Evolutionary conservation across 2,113 vertebrate genomes (phyloP).

Genomic region (Hylia prasina): DNA sequence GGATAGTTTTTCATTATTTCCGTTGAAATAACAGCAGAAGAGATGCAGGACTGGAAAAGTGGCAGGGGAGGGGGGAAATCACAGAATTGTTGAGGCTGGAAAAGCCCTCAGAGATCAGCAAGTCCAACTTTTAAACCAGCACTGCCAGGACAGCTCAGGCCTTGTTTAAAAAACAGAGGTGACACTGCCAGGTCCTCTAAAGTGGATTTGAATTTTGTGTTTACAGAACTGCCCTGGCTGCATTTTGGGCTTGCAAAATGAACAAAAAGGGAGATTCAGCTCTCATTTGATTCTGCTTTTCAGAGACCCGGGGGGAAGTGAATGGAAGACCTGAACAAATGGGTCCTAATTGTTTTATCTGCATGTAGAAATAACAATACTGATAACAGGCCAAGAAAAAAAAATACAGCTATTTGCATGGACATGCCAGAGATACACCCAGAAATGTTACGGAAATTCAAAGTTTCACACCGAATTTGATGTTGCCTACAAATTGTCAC

Average conservation of each 20-base stretch:
- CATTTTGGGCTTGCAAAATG: neutral
- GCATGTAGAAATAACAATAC: neutral
- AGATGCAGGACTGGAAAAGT: neutral
- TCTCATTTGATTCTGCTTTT: neutral
- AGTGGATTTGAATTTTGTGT: neutral
- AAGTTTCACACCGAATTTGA: neutral
- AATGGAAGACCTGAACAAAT: neutral
- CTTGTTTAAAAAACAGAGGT: neutral
- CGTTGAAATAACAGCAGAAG: neutral
- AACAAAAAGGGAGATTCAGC: neutral
- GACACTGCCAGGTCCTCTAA: neutral
- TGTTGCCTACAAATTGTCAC: neutral
- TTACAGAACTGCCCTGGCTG: neutral
- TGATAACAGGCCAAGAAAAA: neutral
- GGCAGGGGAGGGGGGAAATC: accelerated
- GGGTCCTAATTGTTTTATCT: neutral
- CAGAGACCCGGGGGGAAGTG: accelerated
- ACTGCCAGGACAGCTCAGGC: neutral
- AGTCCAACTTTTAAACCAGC: neutral
- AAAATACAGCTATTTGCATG: neutral
- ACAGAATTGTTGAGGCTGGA: neutral
- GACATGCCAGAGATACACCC: neutral
- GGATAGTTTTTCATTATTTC: accelerated
- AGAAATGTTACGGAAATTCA: neutral
- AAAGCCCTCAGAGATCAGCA: neutral